A percentile compares a stretch with the other conserved stretches of the same genome.
phyloP scores from a whole-genome alignment of 2,797 vertebrate genomes.

The Buphagus erythrorhynchus region DNA sequence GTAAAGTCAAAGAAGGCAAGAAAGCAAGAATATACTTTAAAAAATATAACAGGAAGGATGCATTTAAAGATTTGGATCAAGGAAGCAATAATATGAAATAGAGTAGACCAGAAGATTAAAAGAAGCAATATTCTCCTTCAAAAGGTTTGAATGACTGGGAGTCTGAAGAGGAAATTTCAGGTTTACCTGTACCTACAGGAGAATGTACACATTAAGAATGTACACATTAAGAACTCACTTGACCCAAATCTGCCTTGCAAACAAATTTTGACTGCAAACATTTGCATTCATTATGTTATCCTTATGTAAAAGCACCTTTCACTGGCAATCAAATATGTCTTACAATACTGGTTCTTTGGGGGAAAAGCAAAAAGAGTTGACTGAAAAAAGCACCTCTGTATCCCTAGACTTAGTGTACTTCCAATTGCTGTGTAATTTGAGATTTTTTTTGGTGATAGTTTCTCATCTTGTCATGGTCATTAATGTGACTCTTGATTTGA shows the following conservation, averaged over 20 bases:
- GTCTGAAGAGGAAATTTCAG: background rate
- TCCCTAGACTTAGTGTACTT: background rate
- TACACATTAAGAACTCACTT: background rate
- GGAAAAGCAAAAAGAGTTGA: fast-evolving
- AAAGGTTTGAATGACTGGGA: background rate
- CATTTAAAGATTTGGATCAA: background rate
- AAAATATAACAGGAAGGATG: background rate
- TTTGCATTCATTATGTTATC: background rate
- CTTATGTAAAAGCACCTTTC: background rate
- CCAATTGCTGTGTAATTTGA: background rate
- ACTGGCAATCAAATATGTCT: background rate
- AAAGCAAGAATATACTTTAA: background rate
- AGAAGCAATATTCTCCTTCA: background rate
- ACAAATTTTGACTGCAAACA: background rate
- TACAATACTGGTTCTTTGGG: background rate
- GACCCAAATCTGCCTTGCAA: background rate
- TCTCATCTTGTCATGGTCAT: background rate
- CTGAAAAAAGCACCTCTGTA: background rate
- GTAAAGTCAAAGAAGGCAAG: background rate
- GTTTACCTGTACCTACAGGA: background rate
- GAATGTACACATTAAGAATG: background rate
- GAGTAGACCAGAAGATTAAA: background rate
- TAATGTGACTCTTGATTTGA: background rate
- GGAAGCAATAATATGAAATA: background rate
- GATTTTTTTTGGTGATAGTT: background rate